Conservation (phyloP, 2,113 vertebrate genomes). For the Dolichallabes microphthalmus region DNA sequence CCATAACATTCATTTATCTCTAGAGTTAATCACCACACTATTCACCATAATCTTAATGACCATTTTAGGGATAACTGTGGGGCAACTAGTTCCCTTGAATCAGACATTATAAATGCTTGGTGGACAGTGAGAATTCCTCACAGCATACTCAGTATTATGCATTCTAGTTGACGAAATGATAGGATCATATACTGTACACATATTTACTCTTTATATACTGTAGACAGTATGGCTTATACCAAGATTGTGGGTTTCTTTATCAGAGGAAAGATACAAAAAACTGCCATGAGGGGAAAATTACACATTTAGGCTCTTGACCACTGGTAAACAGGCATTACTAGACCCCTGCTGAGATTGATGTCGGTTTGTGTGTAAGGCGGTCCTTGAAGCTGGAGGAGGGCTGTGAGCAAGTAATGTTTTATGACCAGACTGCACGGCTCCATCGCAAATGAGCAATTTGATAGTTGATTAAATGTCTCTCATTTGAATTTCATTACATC, state of each 20-base stretch:
- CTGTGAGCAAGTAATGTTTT: slow-evolving; percentile 32
- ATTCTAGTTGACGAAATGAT: slow-evolving; percentile 2
- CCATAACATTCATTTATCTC: background rate
- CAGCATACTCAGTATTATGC: background rate
- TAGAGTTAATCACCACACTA: background rate
- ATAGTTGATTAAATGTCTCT: slow-evolving; percentile 54
- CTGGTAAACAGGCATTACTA: slow-evolving; percentile 21
- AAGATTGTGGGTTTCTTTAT: slow-evolving; percentile 23
- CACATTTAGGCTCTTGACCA: slow-evolving; percentile 23
- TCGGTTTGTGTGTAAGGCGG: slow-evolving; percentile 6
- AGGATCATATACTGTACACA: background rate
- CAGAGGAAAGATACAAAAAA: background rate
- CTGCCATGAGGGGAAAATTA: slow-evolving; percentile 7
- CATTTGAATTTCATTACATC: slow-evolving; percentile 59
- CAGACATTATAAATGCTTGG: background rate
- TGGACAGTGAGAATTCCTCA: background rate
- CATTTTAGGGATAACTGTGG: background rate
- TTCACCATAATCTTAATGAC: background rate
- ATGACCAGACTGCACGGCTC: slow-evolving; percentile 45
- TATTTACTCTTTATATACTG: background rate
- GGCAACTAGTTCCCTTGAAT: background rate
- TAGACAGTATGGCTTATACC: background rate
- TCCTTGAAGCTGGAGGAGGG: slow-evolving; percentile 5
- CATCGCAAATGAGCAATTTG: slow-evolving; percentile 55
- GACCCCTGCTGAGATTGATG: slow-evolving; percentile 12